Evolutionary conservation across 2,797 vertebrate genomes (phyloP).

Genomic region (Amniataba percoides): DNA sequence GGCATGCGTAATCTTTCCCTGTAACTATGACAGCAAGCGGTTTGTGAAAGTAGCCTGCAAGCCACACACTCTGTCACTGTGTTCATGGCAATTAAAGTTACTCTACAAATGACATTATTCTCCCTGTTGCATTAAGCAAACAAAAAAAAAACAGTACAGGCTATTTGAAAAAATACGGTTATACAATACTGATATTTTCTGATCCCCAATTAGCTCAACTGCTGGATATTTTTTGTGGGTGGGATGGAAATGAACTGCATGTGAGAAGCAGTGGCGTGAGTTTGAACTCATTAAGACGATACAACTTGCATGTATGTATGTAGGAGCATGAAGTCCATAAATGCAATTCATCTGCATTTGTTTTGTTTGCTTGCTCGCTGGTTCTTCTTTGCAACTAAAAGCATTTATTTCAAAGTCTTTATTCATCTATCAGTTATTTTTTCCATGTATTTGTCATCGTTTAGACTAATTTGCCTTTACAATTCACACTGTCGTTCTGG

Average conservation of each 20-base stretch:
- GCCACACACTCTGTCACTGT: neutral
- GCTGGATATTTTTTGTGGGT: neutral
- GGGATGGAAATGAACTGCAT: neutral
- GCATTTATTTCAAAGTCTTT: neutral
- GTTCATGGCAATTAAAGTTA: neutral
- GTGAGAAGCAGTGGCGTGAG: neutral
- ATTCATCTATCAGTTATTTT: neutral
- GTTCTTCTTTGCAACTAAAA: neutral
- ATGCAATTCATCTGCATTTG: neutral
- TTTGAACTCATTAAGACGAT: neutral
- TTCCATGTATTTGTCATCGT: neutral
- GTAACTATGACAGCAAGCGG: neutral
- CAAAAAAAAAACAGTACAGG: neutral
- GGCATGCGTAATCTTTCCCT: neutral
- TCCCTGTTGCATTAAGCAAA: neutral
- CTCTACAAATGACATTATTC: neutral
- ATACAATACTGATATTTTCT: neutral
- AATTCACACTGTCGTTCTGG: neutral
- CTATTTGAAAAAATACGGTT: too few species aligned
- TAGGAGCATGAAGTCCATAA: too few species aligned
- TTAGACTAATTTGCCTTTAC: neutral
- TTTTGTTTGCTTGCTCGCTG: too few species aligned
- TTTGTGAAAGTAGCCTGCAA: neutral
- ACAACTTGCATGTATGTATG: neutral
- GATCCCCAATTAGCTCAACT: neutral